Percentiles rank a stretch among this genome's conserved stretches.
Evolutionary conservation across 2,113 vertebrate genomes (phyloP).

Genomic region (Delphinapterus leucas): DNA sequence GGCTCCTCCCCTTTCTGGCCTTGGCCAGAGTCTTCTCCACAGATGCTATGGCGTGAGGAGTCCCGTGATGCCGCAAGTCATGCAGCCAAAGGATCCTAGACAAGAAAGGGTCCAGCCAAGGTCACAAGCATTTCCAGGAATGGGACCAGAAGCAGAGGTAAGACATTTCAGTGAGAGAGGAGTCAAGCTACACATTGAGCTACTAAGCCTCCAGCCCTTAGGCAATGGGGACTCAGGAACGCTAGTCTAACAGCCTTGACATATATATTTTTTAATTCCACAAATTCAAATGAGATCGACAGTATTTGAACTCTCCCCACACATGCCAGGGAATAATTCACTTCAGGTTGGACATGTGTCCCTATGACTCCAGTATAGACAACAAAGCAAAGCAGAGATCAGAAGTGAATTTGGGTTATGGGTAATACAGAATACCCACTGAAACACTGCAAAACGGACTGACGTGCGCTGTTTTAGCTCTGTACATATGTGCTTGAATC

Average conservation of each 20-base stretch:
- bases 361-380: not conserved
- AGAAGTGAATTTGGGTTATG: not conserved
- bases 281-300: conserved; percentile 4
- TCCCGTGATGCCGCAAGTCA: not conserved
- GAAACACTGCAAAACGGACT: not conserved
- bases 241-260: not conserved
- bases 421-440: not conserved
- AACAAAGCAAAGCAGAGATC: not conserved
- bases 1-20: not conserved
- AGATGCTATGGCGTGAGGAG: not conserved
- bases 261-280: not conserved
- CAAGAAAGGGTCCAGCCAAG: not conserved
- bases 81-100: not conserved
- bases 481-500: not conserved
- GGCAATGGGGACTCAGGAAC: not conserved
- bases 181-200: not conserved
- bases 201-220: not conserved
- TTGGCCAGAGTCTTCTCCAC: not conserved
- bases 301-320: not conserved
- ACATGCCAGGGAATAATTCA: not conserved
- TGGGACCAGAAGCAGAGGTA: not conserved
- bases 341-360: not conserved
- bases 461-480: not conserved
- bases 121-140: not conserved
- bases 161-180: not conserved